Evolutionary conservation across 2,888 invertebrate species (phyloP), one percentile per base, ranked within the genome.

Genomic region (Agriopis marginaria): DNA sequence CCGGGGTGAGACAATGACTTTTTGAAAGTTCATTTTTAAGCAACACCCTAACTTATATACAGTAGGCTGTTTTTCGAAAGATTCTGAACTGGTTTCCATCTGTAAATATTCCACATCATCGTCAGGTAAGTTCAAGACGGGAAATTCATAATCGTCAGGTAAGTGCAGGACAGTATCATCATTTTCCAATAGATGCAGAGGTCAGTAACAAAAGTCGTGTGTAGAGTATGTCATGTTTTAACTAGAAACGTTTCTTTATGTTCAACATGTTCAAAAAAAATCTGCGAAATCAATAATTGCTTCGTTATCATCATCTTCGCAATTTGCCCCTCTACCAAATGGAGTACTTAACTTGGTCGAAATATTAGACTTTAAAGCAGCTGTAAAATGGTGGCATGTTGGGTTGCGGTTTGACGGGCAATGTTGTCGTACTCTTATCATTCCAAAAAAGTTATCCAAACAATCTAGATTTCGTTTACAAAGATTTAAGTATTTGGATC

Each of bases 271-370:
- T 53, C 8, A n/a, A 39, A 63, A 63, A 39, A 67, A 67, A 51
- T 67, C 58, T 50, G 62, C 58, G 32, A 67, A 67, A 42, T 67
- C 63, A 44, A 67, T 56, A 4, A 67, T 56, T 14, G 62, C 56
- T 65, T 65, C 65, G 14, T 65, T 65, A 8, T 51, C 59, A 59
- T 65, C 65, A 17, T 65, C 59, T 17, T 56, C 55, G 12, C 64
- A 49, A 44, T 56, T 56, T 9, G 56, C 56, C 42, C 56, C 56
- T 56, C 56, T 56, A 10, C 42, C 42, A 56, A 56, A n/a, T 42
- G 40, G 56, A 10, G 42, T 42, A n/a, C 56, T 53, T 12, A 32
- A 53, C 23, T 32, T 53, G 23, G 32, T 12, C 7, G 11, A 32
- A 32, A 53, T 53, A 39, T 32, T 53, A 11, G 53, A 53, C 32